These are phyloP conservation scores for Trypoxylus dichotomus DNA, from an alignment of 1,140 invertebrate genomes.

Conservation along the genomic window DNA sequence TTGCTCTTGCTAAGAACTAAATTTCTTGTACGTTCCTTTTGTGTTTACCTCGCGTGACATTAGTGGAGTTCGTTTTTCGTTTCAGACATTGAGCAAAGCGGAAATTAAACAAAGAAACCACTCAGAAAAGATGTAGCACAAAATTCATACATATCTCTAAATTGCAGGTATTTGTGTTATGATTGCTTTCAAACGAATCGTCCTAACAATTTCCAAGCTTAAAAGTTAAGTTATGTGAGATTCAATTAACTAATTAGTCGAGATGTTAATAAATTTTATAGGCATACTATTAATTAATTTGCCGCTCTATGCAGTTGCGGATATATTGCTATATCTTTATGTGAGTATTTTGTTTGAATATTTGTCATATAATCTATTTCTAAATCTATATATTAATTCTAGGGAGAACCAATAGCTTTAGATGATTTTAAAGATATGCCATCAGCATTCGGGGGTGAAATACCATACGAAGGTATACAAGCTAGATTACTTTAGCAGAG, in stretches of 20 bases:
- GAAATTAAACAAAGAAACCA: conserved; percentile 13
- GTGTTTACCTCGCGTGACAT: background rate
- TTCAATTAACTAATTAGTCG: background rate
- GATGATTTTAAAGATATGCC: conserved; percentile 71
- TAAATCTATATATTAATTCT: background rate
- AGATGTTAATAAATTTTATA: conserved; percentile 15
- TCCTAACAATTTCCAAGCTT: background rate
- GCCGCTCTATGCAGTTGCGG: background rate
- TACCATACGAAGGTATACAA: conserved; percentile 56
- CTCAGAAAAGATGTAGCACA: background rate
- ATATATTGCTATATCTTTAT: conserved; percentile 18
- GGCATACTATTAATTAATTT: background rate
- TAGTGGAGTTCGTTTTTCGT: background rate
- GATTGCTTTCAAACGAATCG: background rate
- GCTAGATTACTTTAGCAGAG: no score
- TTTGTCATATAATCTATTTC: background rate
- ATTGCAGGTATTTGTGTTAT: conserved; percentile 20
- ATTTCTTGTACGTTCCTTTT: background rate
- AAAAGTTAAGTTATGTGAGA: conserved; percentile 16
- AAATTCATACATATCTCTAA: background rate
- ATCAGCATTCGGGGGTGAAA: conserved; percentile 64
- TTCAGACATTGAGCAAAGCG: background rate
- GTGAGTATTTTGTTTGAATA: background rate
- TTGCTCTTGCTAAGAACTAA: background rate
- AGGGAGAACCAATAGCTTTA: conserved; percentile 22